Base-by-base conservation (phyloP, 2,888 invertebrate genomes). In the Papilio demoleus region DNA sequence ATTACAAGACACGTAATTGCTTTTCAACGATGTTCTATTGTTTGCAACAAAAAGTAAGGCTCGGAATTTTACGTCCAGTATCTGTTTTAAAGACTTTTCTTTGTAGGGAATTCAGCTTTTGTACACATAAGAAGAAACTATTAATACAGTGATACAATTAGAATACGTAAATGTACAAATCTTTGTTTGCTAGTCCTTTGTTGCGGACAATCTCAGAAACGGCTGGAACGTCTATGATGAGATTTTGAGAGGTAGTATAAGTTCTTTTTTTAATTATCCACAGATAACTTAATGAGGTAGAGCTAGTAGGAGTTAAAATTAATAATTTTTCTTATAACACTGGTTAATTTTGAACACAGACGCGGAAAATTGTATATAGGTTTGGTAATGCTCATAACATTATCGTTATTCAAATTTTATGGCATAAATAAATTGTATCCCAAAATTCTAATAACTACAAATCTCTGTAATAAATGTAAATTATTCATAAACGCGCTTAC, bases 11-110 rank as follows among this genome's bases (percentile, higher is more conserved):
- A 61, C 24, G 24, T 24, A 24, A 40, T 61, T 61, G 60, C 24
- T 38, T 61, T 61, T 42, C 60, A 42, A n/a, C 60, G 60, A 42
- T n/a, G 27, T 61, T 17, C 60, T 42, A 61, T 61, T 61, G 60
- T 61, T 42, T 61, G 40, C 2, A 42, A 40, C 60, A 27, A n/a
- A 22, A 61, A 61, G 53, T n/a, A 53, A 40, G n/a, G 36, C 14
- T 61, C 17, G 40, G 22, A n/a, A 61, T 61, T 61, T 36, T 61
- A 27, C 53, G 6, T 9, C 17, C 31, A 31, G 53, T 31, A 17
- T 31, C 53, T 19, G 8, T 36, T 50, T 22, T 11, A 31, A 6
- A 31, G 31, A 31, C 31, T 31, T 53, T 31, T 53, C n/a, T n/a
- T n/a, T 27, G 17, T 9, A 53, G 4, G 31, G 14, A 14, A 50